Conservation (phyloP, 1,140 invertebrate genomes). For the Neodiprion fabricii region DNA sequence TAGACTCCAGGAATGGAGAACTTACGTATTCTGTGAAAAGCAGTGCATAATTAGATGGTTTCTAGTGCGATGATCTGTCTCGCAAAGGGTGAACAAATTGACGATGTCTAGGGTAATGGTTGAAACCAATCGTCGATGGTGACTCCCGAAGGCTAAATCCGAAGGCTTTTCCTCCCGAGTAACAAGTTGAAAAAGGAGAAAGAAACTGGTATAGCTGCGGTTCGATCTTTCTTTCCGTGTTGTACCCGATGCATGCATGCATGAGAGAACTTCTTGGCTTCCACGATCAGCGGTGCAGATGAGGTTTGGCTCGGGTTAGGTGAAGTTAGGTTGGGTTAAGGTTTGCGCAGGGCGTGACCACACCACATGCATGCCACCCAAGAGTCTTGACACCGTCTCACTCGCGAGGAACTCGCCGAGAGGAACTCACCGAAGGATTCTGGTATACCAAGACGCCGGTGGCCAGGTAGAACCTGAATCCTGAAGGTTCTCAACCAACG, state of each 20-base stretch:
- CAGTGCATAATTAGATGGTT: background rate
- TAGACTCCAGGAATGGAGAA: background rate
- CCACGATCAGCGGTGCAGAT: background rate
- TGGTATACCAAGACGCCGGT: background rate
- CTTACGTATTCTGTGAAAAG: background rate
- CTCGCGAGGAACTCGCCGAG: conserved; percentile 18
- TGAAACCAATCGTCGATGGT: background rate
- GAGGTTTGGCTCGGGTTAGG: conserved; percentile 36
- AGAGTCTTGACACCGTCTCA: conserved; percentile 43
- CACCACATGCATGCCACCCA: conserved; percentile 50
- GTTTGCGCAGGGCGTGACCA: conserved; percentile 44
- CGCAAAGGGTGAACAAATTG: background rate
- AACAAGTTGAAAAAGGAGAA: background rate
- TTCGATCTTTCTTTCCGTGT: background rate
- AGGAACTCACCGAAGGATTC: conserved; percentile 5
- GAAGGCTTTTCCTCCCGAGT: background rate
- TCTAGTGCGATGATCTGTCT: background rate
- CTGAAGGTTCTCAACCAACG: conserved; percentile 26
- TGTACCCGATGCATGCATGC: conserved; percentile 12
- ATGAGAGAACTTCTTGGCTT: background rate
- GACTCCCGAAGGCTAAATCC: background rate
- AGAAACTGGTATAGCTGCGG: background rate
- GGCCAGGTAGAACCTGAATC: conserved; percentile 54
- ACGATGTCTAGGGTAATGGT: background rate
- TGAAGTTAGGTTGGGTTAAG: conserved; percentile 40